Conservation (phyloP, 2,113 vertebrate genomes). For the Nesogale talazaci region DNA sequence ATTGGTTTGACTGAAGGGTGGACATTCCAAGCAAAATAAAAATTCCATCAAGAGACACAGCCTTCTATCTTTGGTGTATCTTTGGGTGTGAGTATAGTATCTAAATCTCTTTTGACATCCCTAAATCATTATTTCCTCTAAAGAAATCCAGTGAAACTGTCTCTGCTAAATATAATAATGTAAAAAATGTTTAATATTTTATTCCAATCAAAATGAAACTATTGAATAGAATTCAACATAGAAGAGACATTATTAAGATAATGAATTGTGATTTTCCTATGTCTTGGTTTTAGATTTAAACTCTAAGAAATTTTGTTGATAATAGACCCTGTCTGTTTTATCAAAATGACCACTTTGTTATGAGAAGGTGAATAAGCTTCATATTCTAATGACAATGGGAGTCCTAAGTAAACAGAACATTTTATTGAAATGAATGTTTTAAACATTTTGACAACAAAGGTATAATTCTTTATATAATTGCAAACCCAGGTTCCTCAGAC, state of each 20-base stretch:
- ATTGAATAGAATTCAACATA: background rate
- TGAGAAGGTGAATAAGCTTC: background rate
- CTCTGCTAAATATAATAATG: constrained; percentile 14
- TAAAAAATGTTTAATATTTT: constrained; percentile 29
- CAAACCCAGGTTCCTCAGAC: background rate
- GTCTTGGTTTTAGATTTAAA: background rate
- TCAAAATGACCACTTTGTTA: constrained; percentile 11
- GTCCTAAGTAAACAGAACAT: background rate
- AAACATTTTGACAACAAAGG: constrained; percentile 14
- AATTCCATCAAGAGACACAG: background rate
- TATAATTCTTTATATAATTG: constrained; percentile 27
- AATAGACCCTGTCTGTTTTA: background rate
- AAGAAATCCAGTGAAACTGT: background rate
- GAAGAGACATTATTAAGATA: constrained; percentile 16
- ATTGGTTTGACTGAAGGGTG: background rate
- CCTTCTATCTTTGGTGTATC: background rate
- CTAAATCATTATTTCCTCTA: background rate
- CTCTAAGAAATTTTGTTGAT: background rate
- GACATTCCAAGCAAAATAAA: background rate
- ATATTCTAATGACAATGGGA: background rate
- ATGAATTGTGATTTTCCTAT: background rate
- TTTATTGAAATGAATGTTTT: constrained; percentile 23
- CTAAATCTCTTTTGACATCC: background rate
- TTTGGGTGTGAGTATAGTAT: background rate
- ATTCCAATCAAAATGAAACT: constrained; percentile 15